Percentiles rank a stretch among this genome's conserved stretches.
Evolutionary conservation across 2,113 vertebrate genomes (phyloP).

Genomic region (Cyanistes caeruleus): DNA sequence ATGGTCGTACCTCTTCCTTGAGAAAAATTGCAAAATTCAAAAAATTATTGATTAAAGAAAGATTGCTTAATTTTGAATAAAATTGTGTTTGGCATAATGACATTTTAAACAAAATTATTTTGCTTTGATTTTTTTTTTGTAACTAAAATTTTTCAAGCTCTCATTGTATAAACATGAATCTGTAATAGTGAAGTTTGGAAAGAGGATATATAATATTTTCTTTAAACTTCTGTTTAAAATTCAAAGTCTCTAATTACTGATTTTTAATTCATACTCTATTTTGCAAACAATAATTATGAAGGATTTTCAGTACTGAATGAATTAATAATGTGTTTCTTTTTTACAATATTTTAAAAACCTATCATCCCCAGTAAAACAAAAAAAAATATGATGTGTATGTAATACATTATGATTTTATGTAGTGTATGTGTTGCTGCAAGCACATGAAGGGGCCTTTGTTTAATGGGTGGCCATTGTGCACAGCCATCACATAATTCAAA

Average conservation of each 20-base stretch:
- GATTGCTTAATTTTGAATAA: not conserved
- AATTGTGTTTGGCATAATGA: not conserved
- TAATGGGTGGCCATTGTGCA: not conserved
- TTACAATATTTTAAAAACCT: not conserved
- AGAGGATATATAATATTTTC: not conserved
- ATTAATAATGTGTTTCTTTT: not conserved
- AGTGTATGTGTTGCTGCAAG: fast-evolving
- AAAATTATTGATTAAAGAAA: not conserved
- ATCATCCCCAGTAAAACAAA: not conserved
- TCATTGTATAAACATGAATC: not conserved
- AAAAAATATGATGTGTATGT: fast-evolving
- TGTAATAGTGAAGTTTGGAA: not conserved
- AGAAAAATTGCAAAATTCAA: not conserved
- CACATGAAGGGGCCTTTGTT: not conserved
- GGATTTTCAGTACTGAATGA: not conserved
- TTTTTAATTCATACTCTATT: not conserved
- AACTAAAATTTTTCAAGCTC: not conserved
- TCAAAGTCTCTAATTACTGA: not conserved
- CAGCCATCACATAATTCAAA: not conserved
- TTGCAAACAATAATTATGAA: not conserved
- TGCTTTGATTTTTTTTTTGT: not conserved
- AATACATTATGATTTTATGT: not conserved
- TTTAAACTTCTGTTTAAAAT: not conserved
- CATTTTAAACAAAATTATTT: not conserved
- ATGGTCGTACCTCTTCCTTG: not conserved